Evolutionary conservation across 2,888 invertebrate genomes (phyloP).

Genomic region (Drosophila stalkeri): DNA sequence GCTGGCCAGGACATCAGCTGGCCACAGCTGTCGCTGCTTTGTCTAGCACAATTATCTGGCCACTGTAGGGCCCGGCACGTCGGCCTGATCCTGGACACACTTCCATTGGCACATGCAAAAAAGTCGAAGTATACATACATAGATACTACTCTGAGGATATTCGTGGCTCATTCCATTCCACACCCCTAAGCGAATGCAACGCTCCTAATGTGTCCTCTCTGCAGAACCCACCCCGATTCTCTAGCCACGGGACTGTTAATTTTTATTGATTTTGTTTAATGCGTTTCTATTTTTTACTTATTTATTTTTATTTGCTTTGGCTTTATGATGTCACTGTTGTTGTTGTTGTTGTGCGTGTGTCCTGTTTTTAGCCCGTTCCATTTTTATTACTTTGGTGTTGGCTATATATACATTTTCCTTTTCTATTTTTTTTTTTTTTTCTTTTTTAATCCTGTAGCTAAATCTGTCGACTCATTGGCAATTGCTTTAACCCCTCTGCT

Average conservation of each 20-base stretch:
- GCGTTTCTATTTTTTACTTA: slow-evolving; percentile 67
- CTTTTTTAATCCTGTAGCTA: slow-evolving; percentile 33
- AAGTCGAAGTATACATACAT: background rate
- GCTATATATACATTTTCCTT: slow-evolving; percentile 50
- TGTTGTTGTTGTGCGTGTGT: slow-evolving; percentile 25
- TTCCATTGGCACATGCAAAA: slow-evolving; percentile 54
- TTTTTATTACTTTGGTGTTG: slow-evolving; percentile 16
- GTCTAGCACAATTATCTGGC: slow-evolving; percentile 73
- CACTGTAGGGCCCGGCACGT: slow-evolving; percentile 76
- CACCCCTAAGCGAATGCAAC: slow-evolving; percentile 46
- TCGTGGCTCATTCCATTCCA: background rate
- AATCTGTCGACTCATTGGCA: slow-evolving; percentile 70
- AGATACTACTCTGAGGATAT: background rate
- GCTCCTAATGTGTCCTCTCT: slow-evolving; percentile 23
- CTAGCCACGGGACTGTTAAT: slow-evolving; percentile 57
- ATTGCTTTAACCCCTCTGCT: slow-evolving; percentile 65
- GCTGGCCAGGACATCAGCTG: slow-evolving; percentile 36
- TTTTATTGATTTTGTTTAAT: slow-evolving; percentile 80
- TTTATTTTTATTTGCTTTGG: slow-evolving; percentile 76
- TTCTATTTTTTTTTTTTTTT: slow-evolving; percentile 22
- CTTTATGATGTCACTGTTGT: slow-evolving; percentile 27
- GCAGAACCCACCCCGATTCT: slow-evolving; percentile 35
- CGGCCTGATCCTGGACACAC: slow-evolving; percentile 60
- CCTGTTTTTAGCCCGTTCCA: slow-evolving; percentile 43
- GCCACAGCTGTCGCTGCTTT: slow-evolving; percentile 41